These are phyloP conservation scores for Drosophila willistoni DNA, from an alignment of 1,140 invertebrate species.

Conservation along the genomic window DNA sequence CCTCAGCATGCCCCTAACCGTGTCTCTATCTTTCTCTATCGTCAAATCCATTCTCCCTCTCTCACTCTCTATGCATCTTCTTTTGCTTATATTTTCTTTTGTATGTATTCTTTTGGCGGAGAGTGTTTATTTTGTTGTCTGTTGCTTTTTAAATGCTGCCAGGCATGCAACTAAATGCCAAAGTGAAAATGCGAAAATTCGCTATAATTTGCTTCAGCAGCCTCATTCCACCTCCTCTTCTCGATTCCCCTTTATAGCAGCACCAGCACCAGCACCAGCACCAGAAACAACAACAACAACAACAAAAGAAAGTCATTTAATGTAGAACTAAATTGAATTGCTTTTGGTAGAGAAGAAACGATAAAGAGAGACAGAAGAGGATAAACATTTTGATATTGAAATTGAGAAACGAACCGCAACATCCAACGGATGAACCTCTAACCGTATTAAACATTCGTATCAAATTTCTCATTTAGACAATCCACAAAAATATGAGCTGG, in stretches of 20 bases:
- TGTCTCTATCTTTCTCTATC: background rate
- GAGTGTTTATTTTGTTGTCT: constrained; percentile 38
- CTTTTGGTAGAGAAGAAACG: background rate
- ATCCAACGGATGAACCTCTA: background rate
- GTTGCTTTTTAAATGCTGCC: constrained; percentile 51
- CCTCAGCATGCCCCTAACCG: background rate
- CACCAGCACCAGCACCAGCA: background rate
- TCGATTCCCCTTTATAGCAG: no score
- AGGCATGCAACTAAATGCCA: constrained; percentile 55
- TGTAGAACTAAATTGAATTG: constrained; percentile 11
- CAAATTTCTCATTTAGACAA: constrained; percentile 40
- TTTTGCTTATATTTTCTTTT: constrained; percentile 5
- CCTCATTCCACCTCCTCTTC: background rate
- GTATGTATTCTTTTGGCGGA: constrained; percentile 14
- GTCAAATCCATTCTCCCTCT: no score
- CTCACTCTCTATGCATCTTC: constrained; percentile 4
- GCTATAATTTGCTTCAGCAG: constrained; percentile 32
- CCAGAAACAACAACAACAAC: background rate
- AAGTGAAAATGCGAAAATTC: constrained; percentile 61
- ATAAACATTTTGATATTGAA: background rate
- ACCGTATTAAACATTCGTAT: constrained; percentile 32
- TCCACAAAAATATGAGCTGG: constrained; percentile 56
- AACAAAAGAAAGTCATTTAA: constrained; percentile 6
- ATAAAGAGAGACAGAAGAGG: background rate
- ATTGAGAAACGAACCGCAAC: background rate